Percentiles rank a stretch among this genome's conserved stretches.
Conservation (phyloP, 1,140 invertebrate genomes). For the Hylyphantes graminicola region DNA sequence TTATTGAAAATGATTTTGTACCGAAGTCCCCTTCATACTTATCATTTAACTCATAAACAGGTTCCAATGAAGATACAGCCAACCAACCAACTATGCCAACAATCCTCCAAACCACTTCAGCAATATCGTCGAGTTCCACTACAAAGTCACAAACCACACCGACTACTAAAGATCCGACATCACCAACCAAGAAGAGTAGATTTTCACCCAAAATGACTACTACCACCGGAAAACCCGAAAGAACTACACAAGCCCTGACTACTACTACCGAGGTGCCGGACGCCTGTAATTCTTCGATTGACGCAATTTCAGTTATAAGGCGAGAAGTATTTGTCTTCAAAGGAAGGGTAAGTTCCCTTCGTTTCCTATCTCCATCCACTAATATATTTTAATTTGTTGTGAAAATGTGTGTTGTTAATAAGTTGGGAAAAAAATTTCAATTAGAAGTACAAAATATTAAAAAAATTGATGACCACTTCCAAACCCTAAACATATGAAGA, state of each 20-base stretch:
- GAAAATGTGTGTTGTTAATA: too few relatives aligned
- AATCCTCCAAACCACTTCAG: background rate
- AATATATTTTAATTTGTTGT: too few relatives aligned
- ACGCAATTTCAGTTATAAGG: constrained; percentile 71
- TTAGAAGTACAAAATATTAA: too few relatives aligned
- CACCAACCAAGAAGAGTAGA: constrained; percentile 9
- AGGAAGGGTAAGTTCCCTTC: constrained; percentile 66
- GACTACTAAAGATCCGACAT: background rate
- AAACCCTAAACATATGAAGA: too few relatives aligned
- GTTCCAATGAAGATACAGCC: constrained; percentile 13
- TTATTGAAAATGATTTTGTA: too few relatives aligned
- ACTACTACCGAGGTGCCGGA: constrained; percentile 51
- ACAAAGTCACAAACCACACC: background rate
- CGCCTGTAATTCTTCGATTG: constrained; percentile 66
- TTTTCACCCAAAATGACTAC: background rate
- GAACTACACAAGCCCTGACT: background rate
- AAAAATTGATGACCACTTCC: too few relatives aligned
- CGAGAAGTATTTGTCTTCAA: constrained; percentile 71
- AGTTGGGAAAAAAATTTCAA: too few relatives aligned
- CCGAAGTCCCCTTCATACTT: too few relatives aligned
- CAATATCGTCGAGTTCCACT: background rate
- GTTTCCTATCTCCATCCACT: too few relatives aligned
- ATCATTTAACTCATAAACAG: background rate
- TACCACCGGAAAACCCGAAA: background rate
- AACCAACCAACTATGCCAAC: constrained; percentile 48